These are phyloP conservation scores for Prosapia bicincta DNA, from an alignment of 2,888 invertebrate genomes.

Conservation along the genomic window DNA sequence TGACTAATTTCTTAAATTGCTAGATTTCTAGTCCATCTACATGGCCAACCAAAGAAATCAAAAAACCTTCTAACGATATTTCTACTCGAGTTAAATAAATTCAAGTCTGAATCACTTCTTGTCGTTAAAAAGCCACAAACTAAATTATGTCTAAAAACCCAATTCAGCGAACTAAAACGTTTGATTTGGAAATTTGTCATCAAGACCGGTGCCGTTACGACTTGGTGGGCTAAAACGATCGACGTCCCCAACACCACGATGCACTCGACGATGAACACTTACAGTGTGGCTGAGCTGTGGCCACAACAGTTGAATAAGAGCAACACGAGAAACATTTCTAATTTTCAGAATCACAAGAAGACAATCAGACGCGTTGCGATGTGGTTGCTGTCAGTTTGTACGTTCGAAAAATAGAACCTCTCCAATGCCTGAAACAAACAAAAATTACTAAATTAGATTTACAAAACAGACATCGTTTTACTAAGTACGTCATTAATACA, in stretches of 20 bases:
- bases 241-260: too few species aligned
- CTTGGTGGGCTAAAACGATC: not conserved
- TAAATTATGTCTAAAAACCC: not conserved
- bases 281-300: not conserved
- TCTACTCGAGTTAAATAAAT: constrained; percentile 25
- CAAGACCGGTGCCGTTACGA: constrained; percentile 28
- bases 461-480: too few species aligned
- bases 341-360: too few species aligned
- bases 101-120: constrained; percentile 20
- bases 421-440: too few species aligned
- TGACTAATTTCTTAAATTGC: constrained; percentile 13
- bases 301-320: not conserved
- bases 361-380: too few species aligned
- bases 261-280: too few species aligned
- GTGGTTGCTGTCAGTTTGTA: too few species aligned
- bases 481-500: too few species aligned
- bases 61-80: constrained; percentile 30
- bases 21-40: constrained; percentile 41
- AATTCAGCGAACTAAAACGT: constrained; percentile 2
- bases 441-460: too few species aligned
- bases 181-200: constrained; percentile 27
- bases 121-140: not conserved
- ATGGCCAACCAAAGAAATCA: constrained; percentile 45
- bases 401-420: too few species aligned
- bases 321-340: not conserved